Base-by-base conservation (phyloP, 92 coral and sea anemone genomes). In the Pocillopora grandis region DNA sequence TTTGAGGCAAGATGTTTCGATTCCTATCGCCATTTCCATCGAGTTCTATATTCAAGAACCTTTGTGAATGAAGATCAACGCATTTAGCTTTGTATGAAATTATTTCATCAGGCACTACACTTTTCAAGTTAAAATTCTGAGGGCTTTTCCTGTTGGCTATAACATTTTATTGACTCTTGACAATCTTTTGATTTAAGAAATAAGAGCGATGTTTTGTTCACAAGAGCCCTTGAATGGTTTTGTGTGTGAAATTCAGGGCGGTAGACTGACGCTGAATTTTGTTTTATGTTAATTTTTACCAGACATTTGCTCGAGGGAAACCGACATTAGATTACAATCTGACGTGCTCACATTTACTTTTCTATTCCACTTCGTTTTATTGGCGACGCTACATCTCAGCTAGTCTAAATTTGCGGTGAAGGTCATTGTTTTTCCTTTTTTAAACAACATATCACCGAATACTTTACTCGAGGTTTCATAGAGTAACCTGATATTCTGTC, bases 61-160 rank as follows among this genome's bases (percentile, higher is more conserved):
- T 31, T 69, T 14, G 18, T 31, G 8, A 76, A 17, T 76, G 20
- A 76, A 60, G 31, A 60, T 17, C 19, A 27, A 35, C 35, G 57
- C 19, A 58, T 76, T 76, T 60, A 12, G 57, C 31, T 12, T 76
- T 60, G 67, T 23, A 15, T 76, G 2, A 49, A 76, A 76, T 58
- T 76, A 66, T 27, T 7, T 59, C 62, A 67, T 59, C 68, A 14
- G 66, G 33, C 23, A 62, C 67, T 76, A 14, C 18, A 16, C 33
- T 56, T 76, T 59, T 76, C 62, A 58, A 76, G 69, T 61, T 59
- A 18, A 57, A n/a, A 21, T 76, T 66, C 62, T 76, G 67, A 76
- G 11, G 65, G 80, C 55, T 31, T 52, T 19, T 76, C 16, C 67
- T 37, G 78, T 61, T 31, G 2, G 27, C 16, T 19, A 9, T 16